These are phyloP conservation scores for Pleuronectes platessa DNA, from an alignment of 2,113 vertebrate genomes.

Conservation along the genomic window DNA sequence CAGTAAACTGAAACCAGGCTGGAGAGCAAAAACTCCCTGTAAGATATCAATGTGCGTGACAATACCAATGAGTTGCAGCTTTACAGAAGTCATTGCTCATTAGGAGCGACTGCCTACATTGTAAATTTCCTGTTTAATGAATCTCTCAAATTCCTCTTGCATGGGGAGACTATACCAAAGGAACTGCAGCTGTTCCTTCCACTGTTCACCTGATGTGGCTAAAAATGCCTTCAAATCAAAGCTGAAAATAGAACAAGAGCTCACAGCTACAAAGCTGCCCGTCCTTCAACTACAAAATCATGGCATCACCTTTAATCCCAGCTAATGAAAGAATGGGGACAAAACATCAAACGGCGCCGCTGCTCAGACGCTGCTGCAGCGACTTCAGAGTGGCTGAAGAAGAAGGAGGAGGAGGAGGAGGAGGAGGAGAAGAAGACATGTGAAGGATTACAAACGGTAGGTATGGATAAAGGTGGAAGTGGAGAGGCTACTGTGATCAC, in stretches of 20 bases:
- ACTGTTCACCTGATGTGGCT: slow-evolving; percentile 14
- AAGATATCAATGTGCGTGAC: slow-evolving; percentile 40
- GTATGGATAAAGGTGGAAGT: slow-evolving; percentile 47
- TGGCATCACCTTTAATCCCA: slow-evolving; percentile 22
- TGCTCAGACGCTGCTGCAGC: slow-evolving; percentile 28
- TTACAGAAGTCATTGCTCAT: slow-evolving; percentile 38
- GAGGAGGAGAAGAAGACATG: neutral
- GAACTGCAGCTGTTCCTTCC: slow-evolving; percentile 38
- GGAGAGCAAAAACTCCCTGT: slow-evolving; percentile 19
- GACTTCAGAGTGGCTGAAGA: slow-evolving; percentile 21
- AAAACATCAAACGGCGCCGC: slow-evolving; percentile 52
- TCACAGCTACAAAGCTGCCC: slow-evolving; percentile 59
- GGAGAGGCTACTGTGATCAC: slow-evolving; percentile 54
- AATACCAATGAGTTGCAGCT: slow-evolving; percentile 38
- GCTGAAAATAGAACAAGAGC: slow-evolving; percentile 49
- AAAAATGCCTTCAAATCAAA: slow-evolving; percentile 53
- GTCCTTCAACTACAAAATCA: slow-evolving; percentile 33
- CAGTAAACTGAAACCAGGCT: slow-evolving; percentile 23
- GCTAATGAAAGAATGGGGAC: slow-evolving; percentile 67
- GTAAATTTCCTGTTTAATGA: slow-evolving; percentile 36
- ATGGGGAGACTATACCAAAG: neutral
- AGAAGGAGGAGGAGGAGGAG: neutral
- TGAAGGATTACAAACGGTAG: slow-evolving; percentile 24
- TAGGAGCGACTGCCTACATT: slow-evolving; percentile 28
- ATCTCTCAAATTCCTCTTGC: slow-evolving; percentile 22